Evolutionary conservation across 2,797 vertebrate species (phyloP).

Genomic region (Cygnus olor): DNA sequence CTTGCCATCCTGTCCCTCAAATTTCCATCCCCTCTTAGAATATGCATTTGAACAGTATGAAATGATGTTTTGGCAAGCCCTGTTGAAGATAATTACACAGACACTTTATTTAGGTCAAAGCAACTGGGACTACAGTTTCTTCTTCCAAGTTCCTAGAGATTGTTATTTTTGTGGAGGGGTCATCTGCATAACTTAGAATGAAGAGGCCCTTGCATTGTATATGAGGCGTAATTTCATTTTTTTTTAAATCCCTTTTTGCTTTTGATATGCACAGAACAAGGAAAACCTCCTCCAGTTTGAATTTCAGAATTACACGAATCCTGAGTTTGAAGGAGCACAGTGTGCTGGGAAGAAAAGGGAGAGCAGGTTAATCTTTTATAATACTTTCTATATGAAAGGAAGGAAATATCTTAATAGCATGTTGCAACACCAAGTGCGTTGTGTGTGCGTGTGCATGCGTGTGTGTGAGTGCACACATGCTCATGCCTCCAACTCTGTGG

Average conservation of each 20-base stretch:
- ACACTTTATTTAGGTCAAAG: slow-evolving; percentile 66
- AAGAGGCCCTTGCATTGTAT: slow-evolving; percentile 9
- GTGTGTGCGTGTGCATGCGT: neutral
- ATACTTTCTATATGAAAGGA: slow-evolving; percentile 5
- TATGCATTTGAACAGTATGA: slow-evolving; percentile 72
- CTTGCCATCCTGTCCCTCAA: slow-evolving; percentile 49
- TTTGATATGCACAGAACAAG: slow-evolving; percentile 34
- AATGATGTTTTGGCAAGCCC: slow-evolving; percentile 67
- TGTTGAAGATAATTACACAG: slow-evolving; percentile 54
- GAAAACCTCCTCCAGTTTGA: slow-evolving; percentile 14
- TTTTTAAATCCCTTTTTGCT: neutral
- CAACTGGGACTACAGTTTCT: slow-evolving; percentile 50
- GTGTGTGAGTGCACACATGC: neutral
- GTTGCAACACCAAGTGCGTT: neutral
- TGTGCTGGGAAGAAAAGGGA: slow-evolving; percentile 13
- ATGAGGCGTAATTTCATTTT: neutral
- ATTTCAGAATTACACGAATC: neutral
- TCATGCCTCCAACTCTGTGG: slow-evolving; percentile 36
- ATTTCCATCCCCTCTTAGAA: slow-evolving; percentile 52
- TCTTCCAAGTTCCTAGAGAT: slow-evolving; percentile 52
- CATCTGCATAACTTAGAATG: slow-evolving; percentile 51
- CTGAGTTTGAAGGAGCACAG: neutral
- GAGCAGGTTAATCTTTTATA: slow-evolving; percentile 2
- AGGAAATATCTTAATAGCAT: slow-evolving; percentile 1
- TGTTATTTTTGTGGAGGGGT: slow-evolving; percentile 52